Conservation (phyloP, 2,797 vertebrate genomes). For the Catamblyrhynchus diadema region DNA sequence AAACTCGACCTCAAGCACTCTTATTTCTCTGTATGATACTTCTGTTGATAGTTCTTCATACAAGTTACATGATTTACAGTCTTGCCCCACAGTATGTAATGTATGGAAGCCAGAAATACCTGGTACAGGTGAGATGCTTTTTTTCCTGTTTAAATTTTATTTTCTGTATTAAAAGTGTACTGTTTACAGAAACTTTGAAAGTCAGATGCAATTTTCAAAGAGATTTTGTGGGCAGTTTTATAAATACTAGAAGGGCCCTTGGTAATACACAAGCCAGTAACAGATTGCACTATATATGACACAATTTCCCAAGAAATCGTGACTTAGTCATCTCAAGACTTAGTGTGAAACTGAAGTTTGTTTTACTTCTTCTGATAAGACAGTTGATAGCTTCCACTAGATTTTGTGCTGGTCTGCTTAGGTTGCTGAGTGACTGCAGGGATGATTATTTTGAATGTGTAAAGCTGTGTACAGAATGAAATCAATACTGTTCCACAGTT, state of each 20-base stretch:
- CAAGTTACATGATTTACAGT: conserved; percentile 98
- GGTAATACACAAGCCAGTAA: neutral
- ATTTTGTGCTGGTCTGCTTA: neutral
- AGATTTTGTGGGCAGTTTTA: neutral
- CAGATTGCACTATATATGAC: neutral
- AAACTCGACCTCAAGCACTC: conserved; percentile 93
- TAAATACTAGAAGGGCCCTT: neutral
- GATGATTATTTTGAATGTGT: neutral
- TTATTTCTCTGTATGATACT: conserved; percentile 98
- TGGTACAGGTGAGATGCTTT: conserved; percentile 81
- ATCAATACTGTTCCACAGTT: neutral
- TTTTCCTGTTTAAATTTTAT: neutral
- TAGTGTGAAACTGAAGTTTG: neutral
- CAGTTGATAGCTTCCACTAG: neutral
- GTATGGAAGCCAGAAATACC: conserved; percentile 98
- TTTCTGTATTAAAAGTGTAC: neutral
- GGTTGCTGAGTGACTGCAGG: neutral
- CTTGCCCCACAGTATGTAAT: conserved; percentile 98
- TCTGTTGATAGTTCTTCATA: conserved; percentile 95
- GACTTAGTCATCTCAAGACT: neutral
- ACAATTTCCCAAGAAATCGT: neutral
- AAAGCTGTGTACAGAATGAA: neutral
- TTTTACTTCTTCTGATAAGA: neutral
- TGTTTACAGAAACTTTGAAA: neutral
- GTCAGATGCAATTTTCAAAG: neutral